These are phyloP conservation scores for Drosophila mayaguana DNA, from an alignment of 2,888 invertebrate species.

Conservation along the genomic window DNA sequence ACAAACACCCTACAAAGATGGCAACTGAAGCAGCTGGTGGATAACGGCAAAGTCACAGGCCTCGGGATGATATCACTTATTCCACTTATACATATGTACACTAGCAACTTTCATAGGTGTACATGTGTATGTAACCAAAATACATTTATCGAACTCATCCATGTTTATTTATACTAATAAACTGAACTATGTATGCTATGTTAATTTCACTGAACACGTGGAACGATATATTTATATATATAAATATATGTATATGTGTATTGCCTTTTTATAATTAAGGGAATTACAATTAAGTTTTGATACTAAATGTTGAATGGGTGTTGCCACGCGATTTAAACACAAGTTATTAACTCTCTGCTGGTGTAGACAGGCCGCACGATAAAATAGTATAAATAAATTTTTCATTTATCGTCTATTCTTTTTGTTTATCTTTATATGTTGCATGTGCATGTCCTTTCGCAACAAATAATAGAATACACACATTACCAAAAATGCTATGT, in stretches of 20 bases:
- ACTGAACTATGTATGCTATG: slow-evolving; percentile 3
- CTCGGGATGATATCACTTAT: slow-evolving; percentile 45
- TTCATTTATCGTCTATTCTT: background rate
- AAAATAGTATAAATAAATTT: background rate
- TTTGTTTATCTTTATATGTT: background rate
- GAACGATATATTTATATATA: background rate
- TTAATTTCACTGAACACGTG: slow-evolving; percentile 4
- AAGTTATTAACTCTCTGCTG: slow-evolving; percentile 4
- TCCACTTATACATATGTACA: slow-evolving; percentile 8
- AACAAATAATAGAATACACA: slow-evolving; percentile 8
- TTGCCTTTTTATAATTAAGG: slow-evolving; percentile 2
- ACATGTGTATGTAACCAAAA: slow-evolving; percentile 23
- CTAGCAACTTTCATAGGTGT: background rate
- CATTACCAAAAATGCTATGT: slow-evolving; percentile 37
- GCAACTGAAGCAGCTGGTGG: slow-evolving; percentile 15
- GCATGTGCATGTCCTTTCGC: slow-evolving; percentile 2
- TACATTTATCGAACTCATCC: background rate
- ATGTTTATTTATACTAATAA: slow-evolving; percentile 15
- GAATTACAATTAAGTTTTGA: background rate
- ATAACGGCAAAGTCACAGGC: slow-evolving; percentile 7
- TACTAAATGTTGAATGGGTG: slow-evolving; percentile 21
- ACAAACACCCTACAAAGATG: slow-evolving; percentile 8
- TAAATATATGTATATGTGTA: background rate
- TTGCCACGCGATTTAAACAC: slow-evolving; percentile 24
- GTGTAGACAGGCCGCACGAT: background rate